Base-by-base conservation (phyloP, 2,113 vertebrate species). In the Condylura cristata region DNA sequence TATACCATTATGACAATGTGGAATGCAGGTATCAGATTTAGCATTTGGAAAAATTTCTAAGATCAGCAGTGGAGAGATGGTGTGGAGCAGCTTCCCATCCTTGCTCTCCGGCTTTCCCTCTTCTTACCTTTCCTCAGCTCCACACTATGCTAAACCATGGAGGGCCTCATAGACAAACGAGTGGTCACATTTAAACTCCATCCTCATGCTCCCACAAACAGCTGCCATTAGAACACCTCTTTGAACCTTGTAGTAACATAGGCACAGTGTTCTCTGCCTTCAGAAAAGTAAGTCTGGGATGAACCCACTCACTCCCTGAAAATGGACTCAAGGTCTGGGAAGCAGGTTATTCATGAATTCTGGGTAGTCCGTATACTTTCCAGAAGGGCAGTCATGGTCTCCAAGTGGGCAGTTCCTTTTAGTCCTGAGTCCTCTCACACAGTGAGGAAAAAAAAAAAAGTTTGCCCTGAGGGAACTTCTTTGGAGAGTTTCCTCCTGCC, bases 121-220 rank as follows among this genome's bases (percentile, higher is more conserved):
- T 51, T 78, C 28, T 71, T 32, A 14, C 44, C n/a, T 26, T 5
- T 3, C 58, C 44, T 88, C 37, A 39, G 32, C 2, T 24, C 26
- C 71, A 32, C 37, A 28, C 0, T 34, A 18, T 7, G 2, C 22
- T 37, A 30, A 2, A 32, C 11, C 34, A 8, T 5, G 5, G 2
- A 8, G 4, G 17, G 16, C 9, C n/a, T 96, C 6, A 58, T 10
- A n/a, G 0, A 2, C 11, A 70, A 13, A 39, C n/a, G 24, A 20
- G 5, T 0, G 12, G 51, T 2, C 6, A 22, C 28, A 48, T 53
- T 2, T 46, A 75, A 58, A 20, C 18, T 53, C 75, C 28, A 18
- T 13, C 10, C 48, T 39, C 46, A 24, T 5, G 4, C 37, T 30
- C 56, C 48, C 56, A 63, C 26, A 63, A 81, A 48, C 1, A 82